Evolutionary conservation across 2,113 vertebrate species (phyloP).

Genomic region (Ailuropoda melanoleuca): DNA sequence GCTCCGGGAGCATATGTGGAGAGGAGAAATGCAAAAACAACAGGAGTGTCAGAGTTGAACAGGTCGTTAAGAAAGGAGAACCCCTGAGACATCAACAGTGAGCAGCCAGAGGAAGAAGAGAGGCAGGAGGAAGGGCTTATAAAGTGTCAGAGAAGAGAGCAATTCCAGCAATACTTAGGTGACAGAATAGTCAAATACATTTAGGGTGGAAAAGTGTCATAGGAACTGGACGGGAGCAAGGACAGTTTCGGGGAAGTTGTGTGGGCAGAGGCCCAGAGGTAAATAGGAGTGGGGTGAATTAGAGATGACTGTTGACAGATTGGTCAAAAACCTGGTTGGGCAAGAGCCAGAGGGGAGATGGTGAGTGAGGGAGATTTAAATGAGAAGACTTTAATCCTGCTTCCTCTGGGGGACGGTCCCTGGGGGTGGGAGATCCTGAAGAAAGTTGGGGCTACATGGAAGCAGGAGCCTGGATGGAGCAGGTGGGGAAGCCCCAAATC

Average conservation of each 20-base stretch:
- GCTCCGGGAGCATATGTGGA: not conserved
- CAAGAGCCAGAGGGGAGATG: not conserved
- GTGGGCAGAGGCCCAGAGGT: not conserved
- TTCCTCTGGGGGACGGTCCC: not conserved
- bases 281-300: not conserved
- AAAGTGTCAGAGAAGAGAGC: not conserved
- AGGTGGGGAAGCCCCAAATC: not conserved
- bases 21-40: not conserved
- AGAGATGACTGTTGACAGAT: not conserved
- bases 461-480: not conserved
- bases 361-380: not conserved
- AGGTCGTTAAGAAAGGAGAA: not conserved
- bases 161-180: not conserved
- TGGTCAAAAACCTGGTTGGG: not conserved
- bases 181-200: not conserved
- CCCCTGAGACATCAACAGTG: not conserved
- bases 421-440: not conserved
- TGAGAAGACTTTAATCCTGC: not conserved
- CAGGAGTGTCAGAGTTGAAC: not conserved
- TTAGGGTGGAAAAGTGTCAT: not conserved
- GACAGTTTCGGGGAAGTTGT: not conserved
- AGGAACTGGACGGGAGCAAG: not conserved
- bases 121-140: not conserved
- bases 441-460: not conserved
- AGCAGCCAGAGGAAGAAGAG: not conserved